phyloP scores from a whole-genome alignment of 2,888 invertebrate species.

The Ephialtes manifestator region DNA sequence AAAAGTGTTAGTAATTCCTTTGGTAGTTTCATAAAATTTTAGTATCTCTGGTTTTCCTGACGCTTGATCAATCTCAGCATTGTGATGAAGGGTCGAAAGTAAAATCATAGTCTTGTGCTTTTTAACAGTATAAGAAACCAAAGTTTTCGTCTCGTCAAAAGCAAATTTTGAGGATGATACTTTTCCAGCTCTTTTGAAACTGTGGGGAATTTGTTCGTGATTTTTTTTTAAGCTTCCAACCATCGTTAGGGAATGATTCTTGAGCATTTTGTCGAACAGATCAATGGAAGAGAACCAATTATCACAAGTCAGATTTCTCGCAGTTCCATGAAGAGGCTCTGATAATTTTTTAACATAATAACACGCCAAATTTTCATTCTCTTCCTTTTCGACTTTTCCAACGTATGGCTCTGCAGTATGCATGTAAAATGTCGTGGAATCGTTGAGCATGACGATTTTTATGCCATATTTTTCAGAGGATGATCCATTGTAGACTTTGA shows the following conservation, averaged over 20 bases:
- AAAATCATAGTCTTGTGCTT: too few relatives aligned
- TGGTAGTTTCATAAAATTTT: conserved; percentile 11
- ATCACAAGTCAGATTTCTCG: conserved; percentile 69
- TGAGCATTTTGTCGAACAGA: conserved; percentile 62
- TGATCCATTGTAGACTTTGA: conserved; percentile 72
- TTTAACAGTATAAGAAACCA: too few relatives aligned
- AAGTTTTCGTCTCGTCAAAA: neutral
- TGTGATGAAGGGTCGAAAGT: neutral
- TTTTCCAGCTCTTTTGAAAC: conserved; percentile 33
- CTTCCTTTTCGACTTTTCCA: conserved; percentile 46
- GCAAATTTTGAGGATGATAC: neutral
- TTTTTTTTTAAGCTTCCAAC: conserved; percentile 71
- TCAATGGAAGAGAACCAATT: conserved; percentile 73
- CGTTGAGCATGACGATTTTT: conserved; percentile 71
- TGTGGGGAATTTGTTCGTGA: conserved; percentile 68
- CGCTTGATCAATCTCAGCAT: neutral
- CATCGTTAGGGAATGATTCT: conserved; percentile 66
- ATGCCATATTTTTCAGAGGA: conserved; percentile 76
- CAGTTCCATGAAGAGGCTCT: conserved; percentile 64
- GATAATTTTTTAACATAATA: conserved; percentile 69
- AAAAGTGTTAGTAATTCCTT: conserved; percentile 18
- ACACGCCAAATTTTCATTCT: conserved; percentile 52
- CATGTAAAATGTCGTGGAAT: conserved; percentile 61
- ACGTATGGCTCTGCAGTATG: conserved; percentile 61
- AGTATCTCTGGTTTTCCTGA: neutral